Conservation (phyloP, 2,113 vertebrate species). For the Onychostoma macrolepis region DNA sequence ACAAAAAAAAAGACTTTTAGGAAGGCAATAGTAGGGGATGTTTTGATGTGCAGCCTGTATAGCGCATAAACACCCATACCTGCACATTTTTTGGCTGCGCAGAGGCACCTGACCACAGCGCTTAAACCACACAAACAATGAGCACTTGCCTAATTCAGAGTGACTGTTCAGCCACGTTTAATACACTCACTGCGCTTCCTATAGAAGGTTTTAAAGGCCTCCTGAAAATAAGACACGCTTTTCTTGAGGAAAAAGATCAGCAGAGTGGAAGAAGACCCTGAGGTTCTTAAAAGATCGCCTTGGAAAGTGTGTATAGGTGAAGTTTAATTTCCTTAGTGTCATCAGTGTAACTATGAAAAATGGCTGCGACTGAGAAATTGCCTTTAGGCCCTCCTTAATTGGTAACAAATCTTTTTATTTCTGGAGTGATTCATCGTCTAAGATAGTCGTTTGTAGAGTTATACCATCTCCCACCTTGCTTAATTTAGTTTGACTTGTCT, state of each 20-base stretch:
- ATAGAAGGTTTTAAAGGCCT: background rate
- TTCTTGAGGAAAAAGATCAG: background rate
- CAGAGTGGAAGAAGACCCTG: background rate
- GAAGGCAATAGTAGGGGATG: background rate
- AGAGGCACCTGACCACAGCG: background rate
- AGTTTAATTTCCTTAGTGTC: background rate
- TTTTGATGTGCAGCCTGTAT: background rate
- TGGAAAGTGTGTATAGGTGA: background rate
- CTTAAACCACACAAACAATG: constrained; percentile 5
- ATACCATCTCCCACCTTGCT: background rate
- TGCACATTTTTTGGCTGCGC: background rate
- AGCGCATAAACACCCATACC: background rate
- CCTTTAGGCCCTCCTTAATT: background rate
- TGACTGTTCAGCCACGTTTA: background rate
- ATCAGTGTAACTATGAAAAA: background rate
- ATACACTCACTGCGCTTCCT: background rate
- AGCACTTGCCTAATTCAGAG: background rate
- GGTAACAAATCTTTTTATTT: background rate
- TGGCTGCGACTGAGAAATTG: background rate
- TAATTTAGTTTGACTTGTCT: background rate
- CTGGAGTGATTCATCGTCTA: background rate
- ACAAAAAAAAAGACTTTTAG: background rate
- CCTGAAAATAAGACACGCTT: background rate
- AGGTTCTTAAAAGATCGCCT: background rate
- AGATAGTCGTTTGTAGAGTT: background rate